A percentile compares a stretch with the other conserved stretches of the same genome.
These are phyloP conservation scores for Sturnus vulgaris DNA, from an alignment of 2,113 vertebrate genomes.

Conservation along the genomic window DNA sequence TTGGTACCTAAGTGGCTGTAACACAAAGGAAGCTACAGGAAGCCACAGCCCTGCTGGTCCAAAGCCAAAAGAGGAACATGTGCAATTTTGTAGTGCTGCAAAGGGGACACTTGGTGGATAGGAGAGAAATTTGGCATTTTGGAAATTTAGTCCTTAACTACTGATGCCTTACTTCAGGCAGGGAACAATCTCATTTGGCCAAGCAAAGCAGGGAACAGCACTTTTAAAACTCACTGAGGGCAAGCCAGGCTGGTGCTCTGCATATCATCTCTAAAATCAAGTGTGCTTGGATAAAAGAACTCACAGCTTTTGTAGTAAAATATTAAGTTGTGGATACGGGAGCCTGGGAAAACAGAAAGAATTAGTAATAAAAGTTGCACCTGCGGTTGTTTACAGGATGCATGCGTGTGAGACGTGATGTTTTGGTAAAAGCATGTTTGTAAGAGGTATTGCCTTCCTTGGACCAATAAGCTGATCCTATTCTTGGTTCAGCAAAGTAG, in stretches of 20 bases:
- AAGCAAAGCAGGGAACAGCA: background rate
- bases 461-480: no score
- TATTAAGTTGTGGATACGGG: background rate
- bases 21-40: background rate
- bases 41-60: background rate
- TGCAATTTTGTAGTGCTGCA: background rate
- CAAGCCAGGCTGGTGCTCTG: background rate
- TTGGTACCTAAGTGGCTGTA: background rate
- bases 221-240: background rate
- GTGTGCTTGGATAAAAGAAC: background rate
- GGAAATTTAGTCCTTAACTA: background rate
- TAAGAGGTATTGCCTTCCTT: no score
- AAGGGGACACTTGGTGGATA: background rate
- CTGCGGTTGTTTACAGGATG: no score
- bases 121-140: background rate
- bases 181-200: background rate
- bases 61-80: accelerated
- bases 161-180: background rate
- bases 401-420: no score
- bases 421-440: no score
- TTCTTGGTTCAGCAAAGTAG: no score
- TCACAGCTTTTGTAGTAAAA: conserved; percentile 19
- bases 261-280: conserved; percentile 24
- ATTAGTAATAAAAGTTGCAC: no score
- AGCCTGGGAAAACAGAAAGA: no score